A percentile compares a stretch with the other conserved stretches of the same genome.
Evolutionary conservation across 2,888 invertebrate genomes (phyloP).

Genomic region (Rhingia rostrata): DNA sequence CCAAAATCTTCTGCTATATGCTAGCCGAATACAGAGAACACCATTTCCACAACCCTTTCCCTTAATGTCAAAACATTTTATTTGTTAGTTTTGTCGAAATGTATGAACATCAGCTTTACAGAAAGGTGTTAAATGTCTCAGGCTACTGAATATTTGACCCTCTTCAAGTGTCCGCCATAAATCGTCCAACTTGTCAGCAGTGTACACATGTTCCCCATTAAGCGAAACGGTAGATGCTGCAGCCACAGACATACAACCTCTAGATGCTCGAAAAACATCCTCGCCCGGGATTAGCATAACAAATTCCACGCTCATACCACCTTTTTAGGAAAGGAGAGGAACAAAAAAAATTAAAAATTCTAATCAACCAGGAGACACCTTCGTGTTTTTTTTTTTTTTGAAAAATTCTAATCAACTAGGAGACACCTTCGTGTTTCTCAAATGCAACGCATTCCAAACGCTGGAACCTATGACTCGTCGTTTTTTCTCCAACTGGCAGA

Average conservation of each 20-base stretch:
- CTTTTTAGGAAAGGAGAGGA: slow-evolving; percentile 3
- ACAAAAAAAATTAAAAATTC: slow-evolving; percentile 14
- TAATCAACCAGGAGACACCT: slow-evolving; percentile 14
- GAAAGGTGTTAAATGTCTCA: background rate
- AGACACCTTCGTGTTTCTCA: background rate
- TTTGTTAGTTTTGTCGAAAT: background rate
- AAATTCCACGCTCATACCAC: background rate
- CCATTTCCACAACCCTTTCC: too few species aligned
- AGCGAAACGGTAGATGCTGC: background rate
- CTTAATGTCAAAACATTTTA: background rate
- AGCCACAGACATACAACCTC: background rate
- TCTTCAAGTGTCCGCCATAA: slow-evolving; percentile 5
- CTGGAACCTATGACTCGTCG: background rate
- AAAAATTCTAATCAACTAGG: slow-evolving; percentile 26
- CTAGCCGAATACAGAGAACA: too few species aligned
- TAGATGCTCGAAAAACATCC: background rate
- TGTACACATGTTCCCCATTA: background rate
- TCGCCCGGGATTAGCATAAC: background rate
- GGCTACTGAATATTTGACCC: background rate
- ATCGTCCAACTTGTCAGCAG: slow-evolving; percentile 7
- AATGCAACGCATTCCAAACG: slow-evolving; percentile 5
- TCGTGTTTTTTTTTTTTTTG: background rate
- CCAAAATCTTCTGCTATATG: too few species aligned
- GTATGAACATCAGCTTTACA: too few species aligned
- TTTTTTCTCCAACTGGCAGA: slow-evolving; percentile 11